phyloP scores from a whole-genome alignment of 2,113 vertebrate species.

The Macroglossus sobrinus region DNA sequence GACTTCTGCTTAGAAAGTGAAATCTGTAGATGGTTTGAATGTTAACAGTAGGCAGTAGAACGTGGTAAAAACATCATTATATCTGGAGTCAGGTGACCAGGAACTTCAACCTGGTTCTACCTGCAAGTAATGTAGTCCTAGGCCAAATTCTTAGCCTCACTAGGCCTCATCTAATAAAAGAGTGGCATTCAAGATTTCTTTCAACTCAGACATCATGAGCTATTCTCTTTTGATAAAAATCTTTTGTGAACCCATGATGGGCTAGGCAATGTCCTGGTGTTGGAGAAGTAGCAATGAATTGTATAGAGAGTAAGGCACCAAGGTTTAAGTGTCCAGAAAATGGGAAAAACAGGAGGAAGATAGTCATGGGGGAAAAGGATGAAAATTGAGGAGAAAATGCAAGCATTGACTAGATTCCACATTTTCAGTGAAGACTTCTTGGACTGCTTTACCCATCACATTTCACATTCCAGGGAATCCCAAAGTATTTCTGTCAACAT shows the following conservation, averaged over 20 bases:
- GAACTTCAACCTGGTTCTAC: background rate
- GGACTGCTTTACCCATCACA: background rate
- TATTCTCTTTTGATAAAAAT: background rate
- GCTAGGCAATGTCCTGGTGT: background rate
- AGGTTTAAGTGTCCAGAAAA: background rate
- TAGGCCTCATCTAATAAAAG: background rate
- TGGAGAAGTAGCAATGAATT: background rate
- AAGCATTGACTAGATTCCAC: background rate
- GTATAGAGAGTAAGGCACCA: background rate
- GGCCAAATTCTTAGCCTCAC: background rate
- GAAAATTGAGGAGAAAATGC: background rate
- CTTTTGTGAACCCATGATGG: background rate
- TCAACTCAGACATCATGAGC: background rate
- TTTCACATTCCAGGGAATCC: background rate
- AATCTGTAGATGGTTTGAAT: slow-evolving; percentile 22
- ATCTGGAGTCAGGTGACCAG: background rate
- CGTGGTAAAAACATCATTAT: background rate
- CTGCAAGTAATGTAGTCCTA: background rate
- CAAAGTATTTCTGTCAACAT: background rate
- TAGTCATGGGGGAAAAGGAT: background rate
- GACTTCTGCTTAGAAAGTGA: slow-evolving; percentile 13
- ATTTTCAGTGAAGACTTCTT: background rate
- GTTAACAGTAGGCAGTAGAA: background rate
- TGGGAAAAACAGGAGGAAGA: background rate
- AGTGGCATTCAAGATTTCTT: background rate